phyloP scores from a whole-genome alignment of 2,797 vertebrate genomes.

The Salarias fasciatus region DNA sequence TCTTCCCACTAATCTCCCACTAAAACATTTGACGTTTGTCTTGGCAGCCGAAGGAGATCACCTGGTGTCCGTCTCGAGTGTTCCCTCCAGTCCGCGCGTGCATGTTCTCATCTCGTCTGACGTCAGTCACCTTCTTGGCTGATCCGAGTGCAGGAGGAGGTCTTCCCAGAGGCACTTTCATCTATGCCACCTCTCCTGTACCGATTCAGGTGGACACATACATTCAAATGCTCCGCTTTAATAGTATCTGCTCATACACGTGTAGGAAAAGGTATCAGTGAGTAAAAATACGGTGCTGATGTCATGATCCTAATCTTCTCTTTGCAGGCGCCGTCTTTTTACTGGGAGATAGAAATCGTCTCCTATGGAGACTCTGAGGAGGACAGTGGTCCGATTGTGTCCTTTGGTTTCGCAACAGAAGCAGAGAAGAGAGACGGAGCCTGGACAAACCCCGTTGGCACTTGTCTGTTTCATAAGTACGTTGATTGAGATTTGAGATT shows the following conservation, averaged over 20 bases:
- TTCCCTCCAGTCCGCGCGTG: constrained; percentile 97
- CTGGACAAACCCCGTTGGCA: constrained; percentile 99
- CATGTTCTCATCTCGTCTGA: constrained; percentile 96
- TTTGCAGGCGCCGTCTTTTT: constrained; percentile 95
- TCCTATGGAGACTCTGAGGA: constrained; percentile 99
- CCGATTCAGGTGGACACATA: constrained; percentile 89
- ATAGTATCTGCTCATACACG: background rate
- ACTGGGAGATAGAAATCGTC: constrained; percentile 98
- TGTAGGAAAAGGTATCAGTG: background rate
- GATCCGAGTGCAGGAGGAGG: constrained; percentile 97
- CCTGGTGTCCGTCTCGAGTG: constrained; percentile 94
- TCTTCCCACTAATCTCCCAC: background rate
- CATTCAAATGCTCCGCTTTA: background rate
- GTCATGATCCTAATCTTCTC: background rate
- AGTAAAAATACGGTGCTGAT: background rate
- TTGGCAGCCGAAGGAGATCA: constrained; percentile 94
- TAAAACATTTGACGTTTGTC: constrained; percentile 12
- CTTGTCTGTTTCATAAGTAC: constrained; percentile 99
- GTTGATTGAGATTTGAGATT: constrained; percentile 53
- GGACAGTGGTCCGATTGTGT: constrained; percentile 97
- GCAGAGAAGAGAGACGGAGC: constrained; percentile 97
- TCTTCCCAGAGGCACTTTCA: constrained; percentile 95
- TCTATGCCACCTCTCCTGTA: constrained; percentile 95
- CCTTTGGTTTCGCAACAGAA: constrained; percentile 98
- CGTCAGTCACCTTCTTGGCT: constrained; percentile 96